Percentiles rank a stretch among this genome's conserved stretches.
Conservation (phyloP, 2,797 vertebrate species). For the Enteromius afrohamiltoni region DNA sequence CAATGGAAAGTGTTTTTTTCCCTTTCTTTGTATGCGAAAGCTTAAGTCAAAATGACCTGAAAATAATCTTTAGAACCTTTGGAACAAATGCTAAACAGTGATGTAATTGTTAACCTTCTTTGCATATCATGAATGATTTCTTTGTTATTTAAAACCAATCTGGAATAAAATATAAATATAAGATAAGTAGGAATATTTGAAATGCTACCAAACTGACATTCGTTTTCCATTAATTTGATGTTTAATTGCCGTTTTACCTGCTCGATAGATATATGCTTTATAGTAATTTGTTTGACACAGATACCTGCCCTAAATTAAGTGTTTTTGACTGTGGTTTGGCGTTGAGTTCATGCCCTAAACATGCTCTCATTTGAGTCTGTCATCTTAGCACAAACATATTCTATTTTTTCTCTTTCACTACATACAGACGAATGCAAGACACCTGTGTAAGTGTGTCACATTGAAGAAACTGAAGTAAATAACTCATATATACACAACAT, state of each 20-base stretch:
- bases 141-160: background rate
- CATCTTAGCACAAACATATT: background rate
- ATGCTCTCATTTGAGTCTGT: constrained; percentile 20
- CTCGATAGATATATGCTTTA: background rate
- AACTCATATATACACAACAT: background rate
- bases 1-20: constrained; percentile 5
- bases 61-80: background rate
- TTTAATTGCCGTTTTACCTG: background rate
- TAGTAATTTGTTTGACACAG: background rate
- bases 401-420: background rate
- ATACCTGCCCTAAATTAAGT: constrained; percentile 22
- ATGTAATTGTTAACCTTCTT: background rate
- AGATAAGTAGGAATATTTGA: too few relatives aligned
- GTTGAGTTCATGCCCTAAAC: constrained; percentile 19
- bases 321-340: constrained; percentile 36
- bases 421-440: background rate
- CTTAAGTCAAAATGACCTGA: background rate
- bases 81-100: background rate
- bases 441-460: background rate
- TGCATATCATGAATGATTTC: too few relatives aligned
- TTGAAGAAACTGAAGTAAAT: constrained; percentile 20
- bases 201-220: background rate
- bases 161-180: constrained; percentile 3
- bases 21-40: background rate
- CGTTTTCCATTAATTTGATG: background rate